Percentiles rank a stretch among this genome's conserved stretches.
These are phyloP conservation scores for Sebastiscus tertius DNA, from an alignment of 2,797 vertebrate genomes.

Conservation along the genomic window DNA sequence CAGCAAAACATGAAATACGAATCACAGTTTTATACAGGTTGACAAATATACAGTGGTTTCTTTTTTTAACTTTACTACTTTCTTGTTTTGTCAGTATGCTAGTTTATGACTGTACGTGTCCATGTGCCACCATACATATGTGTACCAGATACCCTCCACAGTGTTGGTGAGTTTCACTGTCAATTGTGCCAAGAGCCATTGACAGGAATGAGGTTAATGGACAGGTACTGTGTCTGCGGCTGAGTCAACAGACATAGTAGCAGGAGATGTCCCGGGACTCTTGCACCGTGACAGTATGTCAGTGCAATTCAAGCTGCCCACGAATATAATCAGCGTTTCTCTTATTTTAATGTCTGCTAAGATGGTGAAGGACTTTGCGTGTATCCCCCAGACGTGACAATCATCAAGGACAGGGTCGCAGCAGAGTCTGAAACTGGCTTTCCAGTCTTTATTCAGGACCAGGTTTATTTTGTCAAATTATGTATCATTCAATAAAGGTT, in stretches of 20 bases:
- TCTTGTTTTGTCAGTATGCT: not conserved
- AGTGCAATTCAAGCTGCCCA: not conserved
- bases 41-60: not conserved
- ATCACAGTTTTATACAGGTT: not conserved
- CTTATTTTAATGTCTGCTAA: not conserved
- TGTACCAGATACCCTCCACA: not conserved
- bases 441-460: not conserved
- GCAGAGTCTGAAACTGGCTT: not conserved
- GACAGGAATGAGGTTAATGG: not conserved
- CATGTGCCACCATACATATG: not conserved
- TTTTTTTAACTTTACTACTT: not conserved
- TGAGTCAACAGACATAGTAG: not conserved
- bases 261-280: not conserved
- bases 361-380: not conserved
- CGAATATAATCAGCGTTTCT: not conserved
- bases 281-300: not conserved
- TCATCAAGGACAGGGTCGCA: not conserved
- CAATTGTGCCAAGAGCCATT: not conserved
- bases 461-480: not conserved
- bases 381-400: not conserved
- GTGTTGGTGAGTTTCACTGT: not conserved
- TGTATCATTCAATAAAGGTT: not conserved
- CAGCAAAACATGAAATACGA: slow-evolving; percentile 5
- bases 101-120: not conserved
- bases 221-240: not conserved